These are phyloP conservation scores for Cyanoramphus novaezelandiae DNA, from an alignment of 2,113 vertebrate species.

Conservation along the genomic window DNA sequence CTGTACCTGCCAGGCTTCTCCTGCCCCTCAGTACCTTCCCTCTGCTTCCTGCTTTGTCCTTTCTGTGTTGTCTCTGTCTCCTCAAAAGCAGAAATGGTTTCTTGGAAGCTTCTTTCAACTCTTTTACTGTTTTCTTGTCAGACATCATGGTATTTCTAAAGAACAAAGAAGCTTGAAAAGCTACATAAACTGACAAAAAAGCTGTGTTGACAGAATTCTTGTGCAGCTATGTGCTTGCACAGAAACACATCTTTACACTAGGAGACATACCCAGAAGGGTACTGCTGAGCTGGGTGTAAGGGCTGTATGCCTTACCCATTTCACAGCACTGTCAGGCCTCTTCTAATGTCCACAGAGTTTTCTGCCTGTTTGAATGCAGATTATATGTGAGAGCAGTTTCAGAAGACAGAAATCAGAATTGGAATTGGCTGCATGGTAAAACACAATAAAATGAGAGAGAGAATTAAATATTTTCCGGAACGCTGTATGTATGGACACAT, in stretches of 20 bases:
- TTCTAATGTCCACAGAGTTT: not conserved
- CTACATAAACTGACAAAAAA: not conserved
- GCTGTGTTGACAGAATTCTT: not conserved
- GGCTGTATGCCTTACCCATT: not conserved
- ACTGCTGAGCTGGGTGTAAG: not conserved
- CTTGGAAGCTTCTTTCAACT: constrained; percentile 25
- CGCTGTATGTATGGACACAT: not conserved
- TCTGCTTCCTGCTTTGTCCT: not conserved
- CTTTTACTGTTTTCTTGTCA: not conserved
- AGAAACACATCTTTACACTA: not conserved
- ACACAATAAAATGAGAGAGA: not conserved
- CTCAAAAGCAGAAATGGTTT: not conserved
- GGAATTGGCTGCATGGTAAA: not conserved
- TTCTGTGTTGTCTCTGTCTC: not conserved
- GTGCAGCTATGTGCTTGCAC: too few species aligned
- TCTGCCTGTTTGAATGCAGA: not conserved
- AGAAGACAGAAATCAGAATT: not conserved
- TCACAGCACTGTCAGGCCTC: not conserved
- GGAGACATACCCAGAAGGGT: not conserved
- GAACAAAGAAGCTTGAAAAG: not conserved
- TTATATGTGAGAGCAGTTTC: not conserved
- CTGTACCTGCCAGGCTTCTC: not conserved
- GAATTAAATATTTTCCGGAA: not conserved
- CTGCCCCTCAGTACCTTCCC: not conserved
- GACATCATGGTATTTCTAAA: not conserved